These are phyloP conservation scores for Calcarius ornatus DNA, from an alignment of 2,113 vertebrate species.

Conservation along the genomic window DNA sequence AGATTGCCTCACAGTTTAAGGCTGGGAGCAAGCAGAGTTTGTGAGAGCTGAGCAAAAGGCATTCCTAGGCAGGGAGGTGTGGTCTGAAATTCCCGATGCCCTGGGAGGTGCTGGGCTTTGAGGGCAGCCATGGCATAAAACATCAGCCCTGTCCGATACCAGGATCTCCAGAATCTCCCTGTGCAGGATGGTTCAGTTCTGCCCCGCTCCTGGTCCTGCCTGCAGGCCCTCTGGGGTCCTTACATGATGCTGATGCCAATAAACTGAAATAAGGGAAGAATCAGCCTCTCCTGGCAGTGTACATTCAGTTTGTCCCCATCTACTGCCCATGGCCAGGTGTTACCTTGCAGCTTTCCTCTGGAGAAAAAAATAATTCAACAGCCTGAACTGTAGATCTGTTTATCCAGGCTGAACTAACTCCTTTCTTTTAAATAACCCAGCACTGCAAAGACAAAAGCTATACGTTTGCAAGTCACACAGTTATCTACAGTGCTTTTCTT, in stretches of 20 bases:
- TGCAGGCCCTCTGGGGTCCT: accelerated
- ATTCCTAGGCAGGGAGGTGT: accelerated
- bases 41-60: background rate
- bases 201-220: background rate
- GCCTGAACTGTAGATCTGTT: background rate
- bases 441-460: background rate
- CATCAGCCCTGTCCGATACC: background rate
- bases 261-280: background rate
- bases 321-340: background rate
- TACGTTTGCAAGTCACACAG: background rate
- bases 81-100: background rate
- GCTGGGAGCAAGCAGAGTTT: background rate
- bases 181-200: background rate
- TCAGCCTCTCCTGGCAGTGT: background rate
- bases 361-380: background rate
- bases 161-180: background rate
- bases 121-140: background rate
- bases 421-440: background rate
- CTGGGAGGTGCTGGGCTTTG: background rate
- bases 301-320: background rate
- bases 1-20: background rate
- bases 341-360: background rate
- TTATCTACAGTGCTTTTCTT: background rate
- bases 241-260: background rate
- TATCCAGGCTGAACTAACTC: background rate